Base-by-base conservation (phyloP, 23 tunicate genomes). In the Phallusia fumigata region DNA sequence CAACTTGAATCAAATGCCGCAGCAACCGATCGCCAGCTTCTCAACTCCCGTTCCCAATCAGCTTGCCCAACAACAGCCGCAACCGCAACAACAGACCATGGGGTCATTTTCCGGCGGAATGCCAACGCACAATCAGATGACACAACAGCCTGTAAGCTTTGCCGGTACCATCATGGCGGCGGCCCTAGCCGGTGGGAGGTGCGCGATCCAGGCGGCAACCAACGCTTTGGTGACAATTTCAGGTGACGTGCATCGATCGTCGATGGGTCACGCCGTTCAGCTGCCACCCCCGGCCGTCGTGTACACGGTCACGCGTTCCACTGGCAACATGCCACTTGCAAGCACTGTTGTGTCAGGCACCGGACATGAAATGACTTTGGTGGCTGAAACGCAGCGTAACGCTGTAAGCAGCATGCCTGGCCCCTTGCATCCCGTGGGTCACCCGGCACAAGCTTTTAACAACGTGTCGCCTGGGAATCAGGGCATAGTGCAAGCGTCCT, bases 101-200 rank as follows among this genome's bases (percentile, higher is more conserved):
- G 91, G 80, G 2, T 74, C 86, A 12, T 87, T 87, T 35, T 40
- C 91, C 22, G 81, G 85, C 15, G 76, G 47, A 33, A 76, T 81
- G 69, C 84, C 83, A 36, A 76, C 58, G 5, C 91, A 81, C 82
- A 82, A 76, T 31, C 91, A 80, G 35, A 47, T 86, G 52, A 12
- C 83, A 30, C 85, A 82, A 35, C 90, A 86, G 76, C 75, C 87
- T 11, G 92, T 79, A 5, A 83, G 87, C 34, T 88, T 88, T 78
- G 75, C 92, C 6, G 87, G 92, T 19, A 76, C 78, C 69, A 79
- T 88, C 2, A 88, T 83, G 92, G 92, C 87, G 0, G 92, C 92
- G 1, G 87, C 87, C 0, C 51, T 83, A 0, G 91, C 79, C 26
- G 84, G 84, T 34, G 87, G 92, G 0, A 22, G 82, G 49, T 76